Percentiles rank a stretch among this genome's conserved stretches.
These are phyloP conservation scores for Oconnorella tubifera DNA, from an alignment of 2,888 invertebrate species.

Conservation along the genomic window DNA sequence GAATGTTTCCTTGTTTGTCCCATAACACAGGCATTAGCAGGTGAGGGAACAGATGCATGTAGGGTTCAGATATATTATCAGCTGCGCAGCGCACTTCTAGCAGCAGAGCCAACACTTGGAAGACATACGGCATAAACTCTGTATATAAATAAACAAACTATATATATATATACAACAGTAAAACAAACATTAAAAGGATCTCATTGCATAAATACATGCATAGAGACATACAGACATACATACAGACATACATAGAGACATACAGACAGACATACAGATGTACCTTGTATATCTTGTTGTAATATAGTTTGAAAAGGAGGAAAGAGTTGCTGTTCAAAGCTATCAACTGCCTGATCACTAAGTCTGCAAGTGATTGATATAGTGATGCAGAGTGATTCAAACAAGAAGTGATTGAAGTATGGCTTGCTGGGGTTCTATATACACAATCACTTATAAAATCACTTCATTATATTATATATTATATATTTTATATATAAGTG, in stretches of 20 bases:
- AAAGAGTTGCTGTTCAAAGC: conserved; percentile 87
- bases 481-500: no score
- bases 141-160: conserved; percentile 41
- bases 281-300: conserved; percentile 86
- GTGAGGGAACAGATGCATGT: conserved; percentile 84
- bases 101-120: conserved; percentile 89
- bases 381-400: conserved; percentile 83
- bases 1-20: conserved; percentile 89
- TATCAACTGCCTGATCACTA: conserved; percentile 71
- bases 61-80: conserved; percentile 67
- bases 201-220: no score
- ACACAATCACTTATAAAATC: no score
- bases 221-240: no score
- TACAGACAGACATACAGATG: background rate
- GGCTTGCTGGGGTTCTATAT: conserved; percentile 86
- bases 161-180: background rate
- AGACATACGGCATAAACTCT: conserved; percentile 98
- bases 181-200: background rate
- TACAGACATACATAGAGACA: no score
- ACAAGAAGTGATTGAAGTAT: conserved; percentile 96
- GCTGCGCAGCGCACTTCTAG: conserved; percentile 63
- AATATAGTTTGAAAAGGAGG: conserved; percentile 92
- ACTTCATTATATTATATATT: no score
- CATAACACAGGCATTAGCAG: conserved; percentile 85
- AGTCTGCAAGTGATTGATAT: conserved; percentile 70